phyloP scores from a whole-genome alignment of 2,797 vertebrate genomes.

The Megaceryle alcyon region DNA sequence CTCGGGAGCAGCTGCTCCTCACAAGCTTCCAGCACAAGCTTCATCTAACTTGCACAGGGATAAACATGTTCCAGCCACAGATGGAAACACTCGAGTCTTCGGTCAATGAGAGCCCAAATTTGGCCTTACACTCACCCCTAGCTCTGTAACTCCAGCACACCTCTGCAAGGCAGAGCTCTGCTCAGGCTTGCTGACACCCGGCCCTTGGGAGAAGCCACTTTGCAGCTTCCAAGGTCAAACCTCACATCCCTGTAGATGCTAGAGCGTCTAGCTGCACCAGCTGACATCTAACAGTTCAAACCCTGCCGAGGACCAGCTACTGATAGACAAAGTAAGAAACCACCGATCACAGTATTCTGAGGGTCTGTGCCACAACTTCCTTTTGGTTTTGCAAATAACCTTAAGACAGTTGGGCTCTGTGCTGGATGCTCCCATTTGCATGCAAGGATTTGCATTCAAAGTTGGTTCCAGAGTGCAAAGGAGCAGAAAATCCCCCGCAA shows the following conservation, averaged over 20 bases:
- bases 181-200: background rate
- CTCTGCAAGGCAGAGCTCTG: background rate
- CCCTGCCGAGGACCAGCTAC: background rate
- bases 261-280: accelerated
- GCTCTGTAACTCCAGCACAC: background rate
- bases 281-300: background rate
- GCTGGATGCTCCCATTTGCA: background rate
- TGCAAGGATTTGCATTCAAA: background rate
- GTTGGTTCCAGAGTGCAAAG: background rate
- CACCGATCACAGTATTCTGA: background rate
- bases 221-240: background rate
- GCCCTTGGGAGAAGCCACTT: background rate
- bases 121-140: background rate
- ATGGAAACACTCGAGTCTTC: background rate
- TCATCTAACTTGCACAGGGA: background rate
- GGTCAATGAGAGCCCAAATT: background rate
- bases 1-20: background rate
- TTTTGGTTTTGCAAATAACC: background rate
- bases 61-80: background rate
- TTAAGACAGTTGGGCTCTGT: background rate
- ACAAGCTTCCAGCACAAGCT: background rate
- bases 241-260: accelerated
- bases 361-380: background rate
- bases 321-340: accelerated
- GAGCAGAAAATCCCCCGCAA: background rate